Evolutionary conservation across 2,888 invertebrate species (phyloP), one percentile per base, ranked within the genome.

Genomic region (Conus canariensis): DNA sequence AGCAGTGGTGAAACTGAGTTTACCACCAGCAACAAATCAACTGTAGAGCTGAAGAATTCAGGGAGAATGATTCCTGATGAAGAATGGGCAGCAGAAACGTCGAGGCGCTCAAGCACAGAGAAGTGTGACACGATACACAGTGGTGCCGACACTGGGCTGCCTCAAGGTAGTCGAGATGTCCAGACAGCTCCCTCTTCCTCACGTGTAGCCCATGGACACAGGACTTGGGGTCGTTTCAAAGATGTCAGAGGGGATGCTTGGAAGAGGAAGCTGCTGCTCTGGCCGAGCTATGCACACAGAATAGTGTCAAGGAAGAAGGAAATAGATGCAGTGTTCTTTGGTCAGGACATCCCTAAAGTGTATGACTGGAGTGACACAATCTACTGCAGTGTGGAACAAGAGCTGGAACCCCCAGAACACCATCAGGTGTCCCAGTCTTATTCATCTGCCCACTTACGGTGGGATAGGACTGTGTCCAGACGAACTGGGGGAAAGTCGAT

Each of bases 221-320:
- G 82, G 82, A 22, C 56, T 6, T 56, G 22, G 82, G 82, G 82
- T 7, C 58, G 25, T 58, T 56, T 58, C 56, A 83, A 58, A 22
- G 82, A 83, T 22, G 82, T 83, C 30, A 22, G 22, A 85, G 85
- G 85, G 22, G 85, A 85, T 9, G 85, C 9, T 4, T 85, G 85
- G 85, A 85, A 85, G 25, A 85, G 85, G 25, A 85, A 60, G 16
- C 60, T 85, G 60, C 45, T 85, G 25, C 25, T 85, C 14, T 85
- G 85, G 85, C 25, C 60, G 0, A 12, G 12, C 25, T 85, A 85
- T n/a, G 16, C 85, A 16, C 85, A 85, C 60, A 85, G 60, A 25
- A 25, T 10, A 6, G 86, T 86, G 86, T 86, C 86, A 14, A 7
- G 86, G 30, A n/a, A n/a, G 30, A 7, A 67, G 8, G 86, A 67